Conservation (phyloP, 2,113 vertebrate genomes). For the Ariopsis seemanni region DNA sequence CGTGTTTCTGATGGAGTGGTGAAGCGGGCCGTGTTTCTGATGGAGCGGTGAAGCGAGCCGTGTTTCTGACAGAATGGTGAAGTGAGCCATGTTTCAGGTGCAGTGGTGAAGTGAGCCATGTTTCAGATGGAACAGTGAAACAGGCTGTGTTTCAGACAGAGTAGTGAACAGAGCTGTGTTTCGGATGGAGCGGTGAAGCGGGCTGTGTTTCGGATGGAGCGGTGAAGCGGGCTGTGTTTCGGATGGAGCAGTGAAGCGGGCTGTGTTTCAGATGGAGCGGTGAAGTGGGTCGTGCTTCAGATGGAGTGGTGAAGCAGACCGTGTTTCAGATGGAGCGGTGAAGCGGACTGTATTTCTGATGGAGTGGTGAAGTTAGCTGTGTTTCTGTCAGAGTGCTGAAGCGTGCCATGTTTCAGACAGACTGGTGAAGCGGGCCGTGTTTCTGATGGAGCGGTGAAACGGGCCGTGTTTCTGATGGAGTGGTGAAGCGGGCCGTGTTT, state of each 20-base stretch:
- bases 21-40: background rate
- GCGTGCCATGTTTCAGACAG: too few relatives aligned
- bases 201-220: fast-evolving
- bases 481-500: too few relatives aligned
- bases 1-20: background rate
- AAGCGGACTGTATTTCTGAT: background rate
- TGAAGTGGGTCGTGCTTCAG: background rate
- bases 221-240: background rate
- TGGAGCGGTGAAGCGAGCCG: too few relatives aligned
- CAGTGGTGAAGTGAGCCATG: background rate
- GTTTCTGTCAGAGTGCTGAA: too few relatives aligned
- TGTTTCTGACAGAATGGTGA: background rate
- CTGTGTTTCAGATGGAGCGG: background rate
- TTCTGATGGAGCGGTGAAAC: too few relatives aligned
- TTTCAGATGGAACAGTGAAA: background rate
- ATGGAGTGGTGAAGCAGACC: too few relatives aligned
- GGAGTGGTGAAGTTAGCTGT: background rate
- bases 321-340: too few relatives aligned
- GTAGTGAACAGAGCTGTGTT: too few relatives aligned
- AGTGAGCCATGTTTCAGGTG: background rate
- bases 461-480: too few relatives aligned
- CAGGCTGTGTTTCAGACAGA: too few relatives aligned
- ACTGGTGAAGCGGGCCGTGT: too few relatives aligned
- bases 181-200: background rate
- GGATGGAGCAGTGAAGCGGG: too few relatives aligned